A percentile compares a stretch with the other conserved stretches of the same genome.
Evolutionary conservation across 2,888 invertebrate species (phyloP).

Genomic region (Iselma pallidipennis): DNA sequence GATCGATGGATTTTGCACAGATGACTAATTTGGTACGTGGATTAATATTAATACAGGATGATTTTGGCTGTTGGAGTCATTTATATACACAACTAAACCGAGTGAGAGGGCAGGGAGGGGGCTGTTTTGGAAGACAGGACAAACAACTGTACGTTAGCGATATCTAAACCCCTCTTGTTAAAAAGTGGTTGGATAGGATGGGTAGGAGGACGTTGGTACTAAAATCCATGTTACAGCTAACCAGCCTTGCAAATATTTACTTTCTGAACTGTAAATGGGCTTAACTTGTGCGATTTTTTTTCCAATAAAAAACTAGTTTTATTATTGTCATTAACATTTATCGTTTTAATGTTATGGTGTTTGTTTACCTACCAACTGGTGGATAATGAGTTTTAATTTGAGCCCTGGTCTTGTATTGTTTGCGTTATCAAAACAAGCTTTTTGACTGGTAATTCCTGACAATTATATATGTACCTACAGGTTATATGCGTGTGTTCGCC

Average conservation of each 20-base stretch:
- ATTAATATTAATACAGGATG: slow-evolving; percentile 32
- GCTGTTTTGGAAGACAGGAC: slow-evolving; percentile 5
- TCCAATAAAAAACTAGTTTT: background rate
- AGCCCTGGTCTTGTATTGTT: background rate
- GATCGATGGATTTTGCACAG: slow-evolving; percentile 27
- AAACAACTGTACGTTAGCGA: slow-evolving; percentile 25
- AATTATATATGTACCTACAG: too few relatives aligned
- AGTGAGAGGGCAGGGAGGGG: slow-evolving; percentile 14
- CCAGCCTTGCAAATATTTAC: slow-evolving; percentile 32
- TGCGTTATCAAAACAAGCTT: too few relatives aligned
- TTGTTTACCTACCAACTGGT: background rate
- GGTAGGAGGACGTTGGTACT: slow-evolving; percentile 8
- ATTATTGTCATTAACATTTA: background rate
- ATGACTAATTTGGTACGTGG: slow-evolving; percentile 35
- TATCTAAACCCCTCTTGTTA: slow-evolving; percentile 6
- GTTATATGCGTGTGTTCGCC: too few relatives aligned
- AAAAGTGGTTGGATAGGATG: background rate
- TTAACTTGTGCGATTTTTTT: slow-evolving; percentile 4
- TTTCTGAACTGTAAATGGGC: slow-evolving; percentile 33
- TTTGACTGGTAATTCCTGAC: background rate
- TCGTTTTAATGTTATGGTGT: slow-evolving; percentile 1
- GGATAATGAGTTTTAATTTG: background rate
- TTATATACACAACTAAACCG: background rate
- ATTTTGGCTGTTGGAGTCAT: slow-evolving; percentile 27
- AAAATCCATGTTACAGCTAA: slow-evolving; percentile 34